Evolutionary conservation across 2,888 invertebrate species (phyloP), one percentile per base, ranked within the genome.

Genomic region (Linnaemya vulpina): DNA sequence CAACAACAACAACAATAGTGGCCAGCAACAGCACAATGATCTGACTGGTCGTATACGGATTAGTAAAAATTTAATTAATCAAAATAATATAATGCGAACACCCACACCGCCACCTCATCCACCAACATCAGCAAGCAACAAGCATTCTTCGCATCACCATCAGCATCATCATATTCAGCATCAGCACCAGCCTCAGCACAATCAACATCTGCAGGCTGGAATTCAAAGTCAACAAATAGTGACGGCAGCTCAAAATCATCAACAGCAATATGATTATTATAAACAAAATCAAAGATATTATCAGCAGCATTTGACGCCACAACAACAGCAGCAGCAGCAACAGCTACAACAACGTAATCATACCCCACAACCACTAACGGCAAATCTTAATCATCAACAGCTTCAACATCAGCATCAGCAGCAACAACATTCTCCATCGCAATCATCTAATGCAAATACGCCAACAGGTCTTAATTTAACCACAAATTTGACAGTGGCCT

Each of bases 31-130:
- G 86, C 86, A 87, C 85, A 88, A 90, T 88, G 90, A 88, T 87
- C 88, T 90, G 85, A 90, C 90, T 62, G 91, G 91, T 87, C 92
- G 92, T 80, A 92, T 92, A 80, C 89, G 92, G 84, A 91, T 92
- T 87, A 92, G 90, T 86, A 92, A 91, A 87, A 92, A 92, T 88
- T 87, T 92, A 87, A 90, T 91, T 87, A 90, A 89, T 86, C 89
- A 89, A 74, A 87, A 88, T 83, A 89, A 89, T 84, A 88, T 89
- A 49, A 88, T 89, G 80, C 89, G 90, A 68, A 89, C 89, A 73
- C 90, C 89, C 80, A 91, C 90, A 71, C 90, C 90, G 68, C 89
- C 90, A 78, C 84, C 86, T 62, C 75, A 77, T 70, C 58, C 63
- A n/a, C 51, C 71, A 65, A 15, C 73, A n/a, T 15, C 65, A 30